Percentiles rank a stretch among this genome's conserved stretches.
These are phyloP conservation scores for Trachythela sp. DNA, from an alignment of 64 coral and sea anemone genomes.

Conservation along the genomic window DNA sequence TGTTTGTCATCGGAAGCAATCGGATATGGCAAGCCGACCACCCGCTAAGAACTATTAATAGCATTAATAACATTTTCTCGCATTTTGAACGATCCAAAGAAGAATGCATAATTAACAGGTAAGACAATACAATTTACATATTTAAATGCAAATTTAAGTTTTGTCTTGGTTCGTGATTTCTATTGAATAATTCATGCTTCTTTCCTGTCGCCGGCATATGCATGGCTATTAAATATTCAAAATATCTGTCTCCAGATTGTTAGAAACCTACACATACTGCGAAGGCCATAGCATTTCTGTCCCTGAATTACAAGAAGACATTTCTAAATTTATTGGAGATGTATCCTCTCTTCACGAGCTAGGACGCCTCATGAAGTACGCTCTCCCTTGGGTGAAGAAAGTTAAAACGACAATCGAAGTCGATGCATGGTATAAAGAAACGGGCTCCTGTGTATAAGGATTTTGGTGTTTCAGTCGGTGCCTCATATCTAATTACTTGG, in stretches of 20 bases:
- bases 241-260: not conserved
- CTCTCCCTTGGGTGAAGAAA: not conserved
- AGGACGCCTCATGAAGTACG: not conserved
- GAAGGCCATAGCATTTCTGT: not conserved
- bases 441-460: not conserved
- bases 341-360: not conserved
- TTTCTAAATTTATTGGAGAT: not conserved
- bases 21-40: not conserved
- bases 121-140: too few relatives aligned
- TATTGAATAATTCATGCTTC: not conserved
- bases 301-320: not conserved
- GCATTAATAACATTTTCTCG: not conserved
- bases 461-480: not conserved
- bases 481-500: not conserved
- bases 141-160: too few relatives aligned
- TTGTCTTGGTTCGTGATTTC: too few relatives aligned
- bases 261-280: not conserved
- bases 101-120: not conserved
- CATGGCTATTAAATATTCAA: not conserved
- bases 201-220: not conserved
- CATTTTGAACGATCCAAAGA: slow-evolving; percentile 1
- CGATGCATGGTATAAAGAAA: not conserved
- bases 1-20: not conserved
- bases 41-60: not conserved
- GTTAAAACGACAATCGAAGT: not conserved